phyloP scores from a whole-genome alignment of 2,113 vertebrate genomes.

The Psophia crepitans region DNA sequence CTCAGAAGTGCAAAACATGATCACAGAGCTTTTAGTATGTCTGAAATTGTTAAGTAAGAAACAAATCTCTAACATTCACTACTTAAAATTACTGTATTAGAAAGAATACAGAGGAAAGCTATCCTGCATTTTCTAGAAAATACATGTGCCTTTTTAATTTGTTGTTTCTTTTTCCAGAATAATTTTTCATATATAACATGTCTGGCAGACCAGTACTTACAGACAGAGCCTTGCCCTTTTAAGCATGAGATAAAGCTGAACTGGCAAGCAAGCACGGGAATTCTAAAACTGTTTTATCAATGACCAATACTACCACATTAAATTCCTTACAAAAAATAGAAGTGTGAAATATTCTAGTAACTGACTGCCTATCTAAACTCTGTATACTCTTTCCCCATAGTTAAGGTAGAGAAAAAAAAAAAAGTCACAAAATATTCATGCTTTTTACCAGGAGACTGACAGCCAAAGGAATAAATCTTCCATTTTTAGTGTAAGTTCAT shows the following conservation, averaged over 20 bases:
- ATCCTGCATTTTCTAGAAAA: not conserved
- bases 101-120: not conserved
- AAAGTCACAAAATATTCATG: not conserved
- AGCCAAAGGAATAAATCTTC: not conserved
- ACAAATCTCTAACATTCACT: not conserved
- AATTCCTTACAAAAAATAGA: not conserved
- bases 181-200: not conserved
- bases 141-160: not conserved
- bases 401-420: not conserved
- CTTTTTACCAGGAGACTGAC: not conserved
- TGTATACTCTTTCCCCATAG: not conserved
- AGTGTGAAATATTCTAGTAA: not conserved
- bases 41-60: not conserved
- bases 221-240: not conserved
- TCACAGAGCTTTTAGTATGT: not conserved
- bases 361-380: not conserved
- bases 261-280: not conserved
- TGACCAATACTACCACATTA: not conserved
- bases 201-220: constrained; percentile 13
- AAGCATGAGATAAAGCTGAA: not conserved
- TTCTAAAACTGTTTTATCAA: not conserved
- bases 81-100: not conserved
- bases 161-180: not conserved
- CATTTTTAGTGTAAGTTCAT: not conserved
- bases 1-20: not conserved